A percentile compares a stretch with the other conserved stretches of the same genome.
Conservation (phyloP, 2,113 vertebrate genomes). For the Paramisgurnus dabryanus region DNA sequence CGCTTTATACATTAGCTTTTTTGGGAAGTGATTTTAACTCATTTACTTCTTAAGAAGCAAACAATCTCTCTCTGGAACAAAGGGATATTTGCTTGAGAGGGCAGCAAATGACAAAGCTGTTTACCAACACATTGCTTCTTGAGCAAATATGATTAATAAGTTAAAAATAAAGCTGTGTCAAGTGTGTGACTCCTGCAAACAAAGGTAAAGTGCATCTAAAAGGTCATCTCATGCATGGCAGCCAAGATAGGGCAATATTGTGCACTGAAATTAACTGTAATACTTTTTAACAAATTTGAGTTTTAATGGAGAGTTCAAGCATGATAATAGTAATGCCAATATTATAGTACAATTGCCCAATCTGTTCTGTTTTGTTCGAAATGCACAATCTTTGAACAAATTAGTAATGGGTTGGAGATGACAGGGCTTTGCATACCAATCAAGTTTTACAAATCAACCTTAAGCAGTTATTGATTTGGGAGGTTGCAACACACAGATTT, state of each 20-base stretch:
- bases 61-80: background rate
- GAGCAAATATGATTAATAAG: too few relatives aligned
- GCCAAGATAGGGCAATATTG: background rate
- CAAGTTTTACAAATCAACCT: conserved; percentile 32
- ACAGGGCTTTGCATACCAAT: conserved; percentile 20
- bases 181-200: too few relatives aligned
- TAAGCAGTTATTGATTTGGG: conserved; percentile 33
- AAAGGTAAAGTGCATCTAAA: too few relatives aligned
- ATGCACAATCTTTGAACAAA: background rate
- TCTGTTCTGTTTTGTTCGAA: background rate
- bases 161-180: too few relatives aligned
- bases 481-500: conserved; percentile 29
- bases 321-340: conserved; percentile 4
- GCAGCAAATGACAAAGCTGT: background rate
- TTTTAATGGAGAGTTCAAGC: conserved; percentile 3
- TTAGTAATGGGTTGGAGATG: background rate
- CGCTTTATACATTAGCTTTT: conserved; percentile 29
- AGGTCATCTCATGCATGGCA: background rate
- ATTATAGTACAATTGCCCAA: conserved; percentile 15
- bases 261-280: conserved; percentile 8
- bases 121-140: background rate
- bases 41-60: conserved; percentile 1
- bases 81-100: background rate
- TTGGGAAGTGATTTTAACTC: conserved; percentile 20
- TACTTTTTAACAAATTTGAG: background rate